Conservation (phyloP, 2,888 invertebrate genomes). For the Dryadula phaetusa region DNA sequence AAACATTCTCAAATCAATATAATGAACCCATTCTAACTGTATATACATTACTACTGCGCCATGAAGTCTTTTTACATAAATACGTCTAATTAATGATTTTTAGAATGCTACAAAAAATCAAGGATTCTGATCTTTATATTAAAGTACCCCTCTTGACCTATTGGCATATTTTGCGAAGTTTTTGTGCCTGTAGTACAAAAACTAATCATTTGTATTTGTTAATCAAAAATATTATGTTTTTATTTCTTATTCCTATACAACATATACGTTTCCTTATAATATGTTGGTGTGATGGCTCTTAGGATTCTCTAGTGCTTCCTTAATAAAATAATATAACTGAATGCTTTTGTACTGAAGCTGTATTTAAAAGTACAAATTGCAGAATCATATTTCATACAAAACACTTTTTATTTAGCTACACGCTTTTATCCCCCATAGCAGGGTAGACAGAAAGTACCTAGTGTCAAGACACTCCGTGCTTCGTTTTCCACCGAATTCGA, state of each 20-base stretch:
- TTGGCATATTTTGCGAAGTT: slow-evolving; percentile 63
- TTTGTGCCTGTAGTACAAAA: slow-evolving; percentile 61
- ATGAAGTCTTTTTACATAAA: background rate
- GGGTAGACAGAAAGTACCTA: no score
- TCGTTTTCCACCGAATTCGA: no score
- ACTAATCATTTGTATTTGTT: slow-evolving; percentile 60
- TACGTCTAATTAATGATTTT: slow-evolving; percentile 77
- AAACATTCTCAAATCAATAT: no score
- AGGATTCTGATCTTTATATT: slow-evolving; percentile 67
- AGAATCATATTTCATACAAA: background rate
- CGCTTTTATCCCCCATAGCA: no score
- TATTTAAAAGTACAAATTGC: background rate
- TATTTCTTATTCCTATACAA: slow-evolving; percentile 19
- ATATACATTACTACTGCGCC: background rate
- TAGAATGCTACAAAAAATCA: slow-evolving; percentile 48
- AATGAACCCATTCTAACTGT: no score
- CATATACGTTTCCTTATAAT: slow-evolving; percentile 21
- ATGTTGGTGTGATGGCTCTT: slow-evolving; percentile 1
- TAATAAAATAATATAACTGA: slow-evolving; percentile 5
- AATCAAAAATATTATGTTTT: slow-evolving; percentile 22
- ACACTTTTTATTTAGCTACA: background rate
- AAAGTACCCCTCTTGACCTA: slow-evolving; percentile 56
- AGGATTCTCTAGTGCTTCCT: slow-evolving; percentile 21
- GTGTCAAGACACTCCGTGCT: no score
- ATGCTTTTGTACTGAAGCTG: background rate